Evolutionary conservation across 2,113 vertebrate genomes (phyloP).

Genomic region (Catharus fuscescens): DNA sequence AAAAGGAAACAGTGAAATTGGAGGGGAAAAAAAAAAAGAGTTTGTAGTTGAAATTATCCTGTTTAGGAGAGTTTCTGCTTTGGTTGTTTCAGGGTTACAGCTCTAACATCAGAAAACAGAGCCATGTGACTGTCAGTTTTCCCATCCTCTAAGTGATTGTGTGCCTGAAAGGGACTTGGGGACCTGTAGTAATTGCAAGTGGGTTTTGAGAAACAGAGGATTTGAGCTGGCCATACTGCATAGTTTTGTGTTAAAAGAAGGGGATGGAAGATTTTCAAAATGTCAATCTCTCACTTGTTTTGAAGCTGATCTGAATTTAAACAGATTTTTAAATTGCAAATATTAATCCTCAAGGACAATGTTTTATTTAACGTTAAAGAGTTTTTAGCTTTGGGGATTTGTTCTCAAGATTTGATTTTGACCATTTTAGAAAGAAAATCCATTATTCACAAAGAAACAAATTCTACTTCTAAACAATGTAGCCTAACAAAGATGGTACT

Average conservation of each 20-base stretch:
- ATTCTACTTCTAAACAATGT: neutral
- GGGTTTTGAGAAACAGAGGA: neutral
- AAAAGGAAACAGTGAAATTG: neutral
- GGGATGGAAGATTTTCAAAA: neutral
- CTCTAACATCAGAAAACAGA: neutral
- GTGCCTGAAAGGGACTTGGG: neutral
- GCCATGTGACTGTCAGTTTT: neutral
- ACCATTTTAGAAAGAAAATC: neutral
- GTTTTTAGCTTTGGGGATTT: neutral
- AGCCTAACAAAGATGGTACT: neutral
- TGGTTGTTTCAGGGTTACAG: neutral
- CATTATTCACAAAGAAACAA: neutral
- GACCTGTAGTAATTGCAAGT: neutral
- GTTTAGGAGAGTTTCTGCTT: neutral
- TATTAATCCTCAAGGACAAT: neutral
- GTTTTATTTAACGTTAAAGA: neutral
- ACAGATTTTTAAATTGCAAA: neutral
- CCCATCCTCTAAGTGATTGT: neutral
- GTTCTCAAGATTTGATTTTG: neutral
- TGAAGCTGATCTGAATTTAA: neutral
- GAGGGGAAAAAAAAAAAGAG: neutral
- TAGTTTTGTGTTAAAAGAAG: neutral
- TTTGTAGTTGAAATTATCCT: neutral
- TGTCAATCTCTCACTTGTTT: neutral
- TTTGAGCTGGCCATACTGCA: neutral